Conservation (phyloP, 2,113 vertebrate genomes). For the Pseudopodoces humilis region DNA sequence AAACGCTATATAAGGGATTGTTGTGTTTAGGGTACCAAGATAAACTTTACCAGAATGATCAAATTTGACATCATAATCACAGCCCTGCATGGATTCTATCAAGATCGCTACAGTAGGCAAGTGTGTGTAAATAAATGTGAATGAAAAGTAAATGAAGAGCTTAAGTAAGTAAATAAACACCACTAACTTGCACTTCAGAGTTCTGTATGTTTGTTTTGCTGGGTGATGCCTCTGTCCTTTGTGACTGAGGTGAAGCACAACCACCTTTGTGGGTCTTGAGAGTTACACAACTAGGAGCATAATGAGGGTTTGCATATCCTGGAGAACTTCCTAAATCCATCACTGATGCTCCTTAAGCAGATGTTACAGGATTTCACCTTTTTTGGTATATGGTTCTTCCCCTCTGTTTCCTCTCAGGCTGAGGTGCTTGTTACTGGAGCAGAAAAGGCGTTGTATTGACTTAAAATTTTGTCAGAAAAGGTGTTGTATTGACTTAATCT, state of each 20-base stretch:
- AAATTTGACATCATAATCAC: not conserved
- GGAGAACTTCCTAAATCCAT: not conserved
- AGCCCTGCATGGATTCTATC: not conserved
- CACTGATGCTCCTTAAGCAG: not conserved
- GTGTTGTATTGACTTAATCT: not conserved
- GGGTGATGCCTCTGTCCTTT: not conserved
- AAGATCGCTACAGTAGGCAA: not conserved
- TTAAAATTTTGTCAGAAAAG: not conserved
- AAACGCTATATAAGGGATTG: not conserved
- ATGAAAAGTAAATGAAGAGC: not conserved
- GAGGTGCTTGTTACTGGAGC: not conserved
- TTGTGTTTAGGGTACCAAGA: not conserved
- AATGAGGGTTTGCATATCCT: not conserved
- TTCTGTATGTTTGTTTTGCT: not conserved
- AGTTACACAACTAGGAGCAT: fast-evolving
- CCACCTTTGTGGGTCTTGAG: not conserved
- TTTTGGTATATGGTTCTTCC: not conserved
- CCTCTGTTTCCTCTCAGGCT: not conserved
- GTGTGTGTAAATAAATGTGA: not conserved
- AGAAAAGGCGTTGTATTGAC: not conserved
- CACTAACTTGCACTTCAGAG: not conserved
- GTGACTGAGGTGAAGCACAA: not conserved
- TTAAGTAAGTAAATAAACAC: not conserved
- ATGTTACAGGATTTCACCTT: not conserved
- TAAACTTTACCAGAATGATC: not conserved